Evolutionary conservation across 2,113 vertebrate species (phyloP).

Genomic region (Megaceryle maxima): DNA sequence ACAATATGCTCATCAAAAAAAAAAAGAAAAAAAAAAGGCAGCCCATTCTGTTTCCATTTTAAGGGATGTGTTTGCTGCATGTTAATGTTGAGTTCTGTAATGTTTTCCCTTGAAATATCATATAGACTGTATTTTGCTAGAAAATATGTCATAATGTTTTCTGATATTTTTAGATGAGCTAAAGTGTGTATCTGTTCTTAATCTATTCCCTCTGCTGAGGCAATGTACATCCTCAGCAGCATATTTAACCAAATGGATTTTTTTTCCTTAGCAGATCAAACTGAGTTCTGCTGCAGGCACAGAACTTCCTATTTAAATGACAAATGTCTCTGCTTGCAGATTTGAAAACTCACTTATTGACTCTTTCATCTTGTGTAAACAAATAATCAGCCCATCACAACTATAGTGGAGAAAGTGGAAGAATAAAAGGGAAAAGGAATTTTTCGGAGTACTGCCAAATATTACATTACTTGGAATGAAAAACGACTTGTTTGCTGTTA

Average conservation of each 20-base stretch:
- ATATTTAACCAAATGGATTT: conserved; percentile 77
- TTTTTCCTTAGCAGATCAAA: conserved; percentile 63
- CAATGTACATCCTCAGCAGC: conserved; percentile 67
- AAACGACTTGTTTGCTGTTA: conserved; percentile 31
- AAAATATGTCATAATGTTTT: conserved; percentile 60
- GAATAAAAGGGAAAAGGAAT: conserved; percentile 12
- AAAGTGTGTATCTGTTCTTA: conserved; percentile 60
- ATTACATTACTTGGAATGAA: conserved; percentile 59
- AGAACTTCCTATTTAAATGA: conserved; percentile 74
- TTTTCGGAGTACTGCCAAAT: conserved; percentile 58
- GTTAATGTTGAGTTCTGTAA: neutral
- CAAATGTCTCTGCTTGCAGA: conserved; percentile 68
- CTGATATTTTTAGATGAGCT: conserved; percentile 66
- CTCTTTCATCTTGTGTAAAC: conserved; percentile 70
- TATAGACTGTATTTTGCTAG: neutral
- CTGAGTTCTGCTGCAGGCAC: conserved; percentile 71
- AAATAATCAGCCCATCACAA: conserved; percentile 58
- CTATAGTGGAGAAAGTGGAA: neutral
- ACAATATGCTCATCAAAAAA: conserved; percentile 45
- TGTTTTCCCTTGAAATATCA: conserved; percentile 12
- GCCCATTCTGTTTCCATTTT: neutral
- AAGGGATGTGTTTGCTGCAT: neutral
- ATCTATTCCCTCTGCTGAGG: conserved; percentile 67
- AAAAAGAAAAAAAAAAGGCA: neutral
- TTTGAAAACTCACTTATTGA: conserved; percentile 65